Evolutionary conservation across 2,888 invertebrate species (phyloP).

Genomic region (Mythimna lalbum): DNA sequence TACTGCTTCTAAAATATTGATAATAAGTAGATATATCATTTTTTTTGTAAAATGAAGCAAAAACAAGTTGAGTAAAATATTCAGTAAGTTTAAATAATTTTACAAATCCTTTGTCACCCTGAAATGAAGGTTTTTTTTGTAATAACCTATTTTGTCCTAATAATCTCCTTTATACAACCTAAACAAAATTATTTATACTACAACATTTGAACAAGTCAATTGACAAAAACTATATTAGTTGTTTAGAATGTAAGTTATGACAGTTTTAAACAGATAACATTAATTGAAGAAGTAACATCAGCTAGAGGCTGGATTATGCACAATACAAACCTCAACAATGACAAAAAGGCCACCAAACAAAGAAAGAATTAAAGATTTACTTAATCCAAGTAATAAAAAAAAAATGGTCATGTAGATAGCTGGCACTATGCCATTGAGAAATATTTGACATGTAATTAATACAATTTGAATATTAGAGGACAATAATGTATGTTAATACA

Average conservation of each 20-base stretch:
- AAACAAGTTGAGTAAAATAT: conserved; percentile 58
- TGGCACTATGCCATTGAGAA: not conserved
- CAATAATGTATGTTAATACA: not conserved
- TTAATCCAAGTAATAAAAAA: conserved; percentile 3
- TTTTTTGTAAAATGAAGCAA: conserved; percentile 60
- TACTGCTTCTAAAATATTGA: conserved; percentile 48
- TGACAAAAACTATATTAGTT: conserved; percentile 37
- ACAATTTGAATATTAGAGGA: not conserved
- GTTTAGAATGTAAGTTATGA: conserved; percentile 36
- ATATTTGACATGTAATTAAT: conserved; percentile 14
- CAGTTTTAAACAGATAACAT: conserved; percentile 41
- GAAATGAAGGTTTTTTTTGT: conserved; percentile 10
- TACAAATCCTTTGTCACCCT: conserved; percentile 32
- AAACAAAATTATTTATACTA: conserved; percentile 25
- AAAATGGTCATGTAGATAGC: not conserved
- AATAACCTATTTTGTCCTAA: conserved; percentile 17
- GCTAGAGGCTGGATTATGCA: conserved; percentile 50
- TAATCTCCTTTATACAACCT: conserved; percentile 36
- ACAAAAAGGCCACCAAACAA: not conserved
- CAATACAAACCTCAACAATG: conserved; percentile 6
- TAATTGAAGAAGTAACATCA: conserved; percentile 21
- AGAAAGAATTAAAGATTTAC: not conserved
- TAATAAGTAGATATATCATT: conserved; percentile 34
- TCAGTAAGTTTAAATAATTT: conserved; percentile 18
- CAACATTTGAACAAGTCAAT: conserved; percentile 36